Evolutionary conservation across 2,888 invertebrate genomes (phyloP).

Genomic region (Galerucella nymphaeae): DNA sequence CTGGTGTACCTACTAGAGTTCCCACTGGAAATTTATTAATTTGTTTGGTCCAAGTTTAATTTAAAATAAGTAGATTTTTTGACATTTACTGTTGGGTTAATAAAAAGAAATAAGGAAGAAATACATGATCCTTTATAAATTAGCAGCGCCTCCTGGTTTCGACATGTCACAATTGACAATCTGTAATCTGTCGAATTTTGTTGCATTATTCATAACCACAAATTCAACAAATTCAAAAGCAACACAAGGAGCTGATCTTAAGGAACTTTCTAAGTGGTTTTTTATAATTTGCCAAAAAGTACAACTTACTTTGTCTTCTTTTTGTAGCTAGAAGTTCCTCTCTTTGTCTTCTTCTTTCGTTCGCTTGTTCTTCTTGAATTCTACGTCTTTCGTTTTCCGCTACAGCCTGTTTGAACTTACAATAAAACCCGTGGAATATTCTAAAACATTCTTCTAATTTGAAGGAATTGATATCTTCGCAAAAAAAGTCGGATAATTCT

Average conservation of each 20-base stretch:
- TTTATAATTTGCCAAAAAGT: neutral
- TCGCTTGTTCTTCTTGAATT: slow-evolving; percentile 88
- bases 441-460: slow-evolving; percentile 95
- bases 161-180: too few species aligned
- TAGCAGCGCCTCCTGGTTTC: too few species aligned
- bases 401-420: slow-evolving; percentile 85
- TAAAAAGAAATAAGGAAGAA: too few species aligned
- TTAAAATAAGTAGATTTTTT: too few species aligned
- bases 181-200: too few species aligned
- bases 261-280: too few species aligned
- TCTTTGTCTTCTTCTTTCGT: slow-evolving; percentile 77
- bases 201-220: too few species aligned
- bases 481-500: slow-evolving; percentile 91
- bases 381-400: slow-evolving; percentile 86
- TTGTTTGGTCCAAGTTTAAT: neutral
- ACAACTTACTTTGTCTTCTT: slow-evolving; percentile 70
- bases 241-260: too few species aligned
- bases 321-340: slow-evolving; percentile 77
- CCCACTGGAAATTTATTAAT: slow-evolving; percentile 65
- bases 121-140: too few species aligned
- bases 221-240: too few species aligned
- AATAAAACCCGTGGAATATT: slow-evolving; percentile 89
- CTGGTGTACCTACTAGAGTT: slow-evolving; percentile 77
- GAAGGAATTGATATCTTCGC: slow-evolving; percentile 90
- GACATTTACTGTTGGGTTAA: too few species aligned